Evolutionary conservation across 2,888 invertebrate genomes (phyloP).

Genomic region (Eurytoma adleriae): DNA sequence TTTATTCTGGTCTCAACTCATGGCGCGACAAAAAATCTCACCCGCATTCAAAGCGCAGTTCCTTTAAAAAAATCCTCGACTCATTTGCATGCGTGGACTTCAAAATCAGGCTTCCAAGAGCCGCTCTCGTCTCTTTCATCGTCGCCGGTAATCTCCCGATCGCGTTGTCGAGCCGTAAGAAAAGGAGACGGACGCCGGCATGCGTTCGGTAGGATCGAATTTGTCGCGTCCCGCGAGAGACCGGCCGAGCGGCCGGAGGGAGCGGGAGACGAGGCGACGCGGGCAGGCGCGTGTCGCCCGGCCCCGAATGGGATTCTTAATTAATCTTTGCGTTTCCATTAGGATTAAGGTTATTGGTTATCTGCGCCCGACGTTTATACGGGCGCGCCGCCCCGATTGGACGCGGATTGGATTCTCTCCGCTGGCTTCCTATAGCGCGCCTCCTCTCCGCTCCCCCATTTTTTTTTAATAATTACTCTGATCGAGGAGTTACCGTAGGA

Average conservation of each 20-base stretch:
- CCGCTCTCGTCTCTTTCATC: too few relatives aligned
- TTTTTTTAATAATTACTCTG: not conserved
- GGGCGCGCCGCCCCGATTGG: conserved; percentile 14
- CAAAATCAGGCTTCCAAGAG: too few relatives aligned
- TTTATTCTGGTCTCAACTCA: too few relatives aligned
- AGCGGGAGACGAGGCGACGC: too few relatives aligned
- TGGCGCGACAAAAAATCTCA: too few relatives aligned
- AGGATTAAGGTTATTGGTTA: conserved; percentile 69
- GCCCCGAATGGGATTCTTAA: conserved; percentile 68
- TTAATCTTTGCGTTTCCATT: conserved; percentile 72
- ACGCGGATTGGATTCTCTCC: conserved; percentile 19
- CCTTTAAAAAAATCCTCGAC: too few relatives aligned
- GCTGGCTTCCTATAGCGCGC: conserved; percentile 7
- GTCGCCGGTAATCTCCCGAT: too few relatives aligned
- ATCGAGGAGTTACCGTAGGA: too few relatives aligned
- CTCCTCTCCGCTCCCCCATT: not conserved
- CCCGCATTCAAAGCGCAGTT: too few relatives aligned
- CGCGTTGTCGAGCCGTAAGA: conserved; percentile 10
- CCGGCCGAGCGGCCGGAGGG: conserved; percentile 35
- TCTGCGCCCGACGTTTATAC: conserved; percentile 54
- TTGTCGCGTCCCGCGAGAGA: conserved; percentile 57
- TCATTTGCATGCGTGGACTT: too few relatives aligned
- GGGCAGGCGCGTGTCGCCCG: conserved; percentile 60
- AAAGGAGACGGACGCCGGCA: conserved; percentile 4
- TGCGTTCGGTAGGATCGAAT: conserved; percentile 16